phyloP scores from a whole-genome alignment of 2,113 vertebrate species.

The Procapra przewalskii region DNA sequence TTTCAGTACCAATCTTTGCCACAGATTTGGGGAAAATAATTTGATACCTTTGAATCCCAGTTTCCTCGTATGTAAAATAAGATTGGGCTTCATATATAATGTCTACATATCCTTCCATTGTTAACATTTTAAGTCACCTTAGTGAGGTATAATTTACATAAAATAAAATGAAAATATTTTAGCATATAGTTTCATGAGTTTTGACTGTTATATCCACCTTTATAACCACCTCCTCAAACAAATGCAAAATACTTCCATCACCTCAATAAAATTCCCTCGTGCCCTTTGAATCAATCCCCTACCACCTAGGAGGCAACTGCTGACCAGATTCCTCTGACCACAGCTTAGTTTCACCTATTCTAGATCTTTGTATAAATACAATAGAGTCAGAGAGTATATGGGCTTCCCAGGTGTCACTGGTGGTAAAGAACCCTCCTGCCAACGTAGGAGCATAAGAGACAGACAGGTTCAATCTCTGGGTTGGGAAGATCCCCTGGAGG shows the following conservation, averaged over 20 bases:
- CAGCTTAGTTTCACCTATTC: neutral
- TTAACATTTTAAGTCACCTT: neutral
- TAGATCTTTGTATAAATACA: neutral
- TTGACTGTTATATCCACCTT: neutral
- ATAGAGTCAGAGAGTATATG: neutral
- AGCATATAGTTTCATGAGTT: neutral
- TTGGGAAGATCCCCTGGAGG: neutral
- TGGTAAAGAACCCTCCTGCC: neutral
- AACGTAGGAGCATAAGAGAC: neutral
- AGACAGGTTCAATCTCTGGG: neutral
- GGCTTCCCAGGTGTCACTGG: neutral
- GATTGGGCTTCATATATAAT: neutral
- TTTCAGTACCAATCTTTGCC: neutral
- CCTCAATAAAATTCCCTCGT: neutral
- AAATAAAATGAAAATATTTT: neutral
- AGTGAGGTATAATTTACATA: neutral
- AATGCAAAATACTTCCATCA: neutral
- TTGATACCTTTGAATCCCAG: neutral
- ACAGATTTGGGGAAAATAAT: neutral
- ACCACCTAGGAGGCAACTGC: neutral
- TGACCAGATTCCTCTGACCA: neutral
- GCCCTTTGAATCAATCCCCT: neutral
- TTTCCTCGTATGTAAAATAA: neutral
- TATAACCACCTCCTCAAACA: neutral
- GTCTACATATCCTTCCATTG: neutral